Percentiles rank a stretch among this genome's conserved stretches.
Conservation (phyloP, 2,113 vertebrate species). For the Spermophilus dauricus region DNA sequence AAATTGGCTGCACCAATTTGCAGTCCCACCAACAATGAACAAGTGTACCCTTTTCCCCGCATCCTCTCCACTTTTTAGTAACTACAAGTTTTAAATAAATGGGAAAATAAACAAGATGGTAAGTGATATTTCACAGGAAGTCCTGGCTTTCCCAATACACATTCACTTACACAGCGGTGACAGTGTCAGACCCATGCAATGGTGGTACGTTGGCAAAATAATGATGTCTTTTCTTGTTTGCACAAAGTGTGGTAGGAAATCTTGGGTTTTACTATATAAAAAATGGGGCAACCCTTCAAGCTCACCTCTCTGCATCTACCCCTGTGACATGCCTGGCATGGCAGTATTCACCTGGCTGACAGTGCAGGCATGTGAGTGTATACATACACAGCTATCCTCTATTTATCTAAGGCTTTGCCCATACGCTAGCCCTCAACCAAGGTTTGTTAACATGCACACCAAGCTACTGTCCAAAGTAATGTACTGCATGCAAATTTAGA, state of each 20-base stretch:
- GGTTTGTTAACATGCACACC: background rate
- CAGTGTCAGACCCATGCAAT: background rate
- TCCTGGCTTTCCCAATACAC: background rate
- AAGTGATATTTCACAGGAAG: background rate
- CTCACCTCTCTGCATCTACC: background rate
- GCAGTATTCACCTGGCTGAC: background rate
- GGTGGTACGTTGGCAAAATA: background rate
- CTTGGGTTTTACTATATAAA: background rate
- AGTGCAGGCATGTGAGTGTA: too few species aligned
- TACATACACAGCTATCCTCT: background rate
- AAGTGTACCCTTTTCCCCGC: too few species aligned
- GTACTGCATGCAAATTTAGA: background rate
- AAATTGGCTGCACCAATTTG: too few species aligned
- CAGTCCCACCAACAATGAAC: too few species aligned
- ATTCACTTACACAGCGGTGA: background rate
- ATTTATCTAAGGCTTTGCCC: background rate
- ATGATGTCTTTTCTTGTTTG: background rate
- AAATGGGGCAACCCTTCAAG: background rate
- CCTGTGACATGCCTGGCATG: background rate
- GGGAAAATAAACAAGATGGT: background rate
- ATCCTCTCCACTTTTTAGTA: too few species aligned
- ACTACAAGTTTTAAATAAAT: conserved; percentile 33
- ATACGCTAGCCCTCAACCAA: background rate
- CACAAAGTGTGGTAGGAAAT: background rate
- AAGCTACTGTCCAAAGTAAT: background rate